Base-by-base conservation (phyloP, 2,113 vertebrate genomes). In the Sturnus vulgaris region DNA sequence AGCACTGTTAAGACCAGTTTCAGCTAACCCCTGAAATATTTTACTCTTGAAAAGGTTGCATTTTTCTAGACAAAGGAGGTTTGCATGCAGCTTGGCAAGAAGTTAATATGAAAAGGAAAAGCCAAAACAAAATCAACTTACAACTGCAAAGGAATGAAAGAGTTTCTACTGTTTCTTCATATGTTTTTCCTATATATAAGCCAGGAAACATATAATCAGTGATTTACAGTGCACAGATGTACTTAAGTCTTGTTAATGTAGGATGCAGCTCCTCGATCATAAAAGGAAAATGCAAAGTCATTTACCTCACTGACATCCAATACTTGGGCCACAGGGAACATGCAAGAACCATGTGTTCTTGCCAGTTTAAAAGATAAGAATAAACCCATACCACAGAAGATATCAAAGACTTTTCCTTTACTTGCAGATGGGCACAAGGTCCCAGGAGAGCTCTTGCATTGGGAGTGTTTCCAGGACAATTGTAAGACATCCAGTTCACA, bases 101-200 rank as follows among this genome's bases (percentile, higher is more conserved):
- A 83, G 71, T 53, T 91, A 94, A 80, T 40, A 72, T 86, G 65
- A 90, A 65, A 92, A 82, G 63, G 27, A 88, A 89, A 97, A 94
- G 71, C 81, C 90, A 53, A 87, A 93, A 85, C 61, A 87, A 97
- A 95, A 96, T 91, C 69, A 91, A 96, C 98, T 96, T 97, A 98
- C 98, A 98, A 90, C 49, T 97, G 92, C 80, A 98, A 97, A 91
- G 97, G 97, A 98, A 77, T 97, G 96, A 96, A 98, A 98, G 55
- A 65, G 77, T 80, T 98, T 97, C 97, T 98, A 98, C 39, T 97
- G 89, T 84, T 97, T 96, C 88, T 96, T 94, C 33, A 39, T 47
- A 65, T 65, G 64, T 86, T 96, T 96, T 90, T 92, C 88, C 96
- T 96, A 92, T 77, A 85, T 85, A 91, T 79, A 71, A 95, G 23